phyloP scores from a whole-genome alignment of 2,888 invertebrate genomes.

The Allophyes oxyacanthae region DNA sequence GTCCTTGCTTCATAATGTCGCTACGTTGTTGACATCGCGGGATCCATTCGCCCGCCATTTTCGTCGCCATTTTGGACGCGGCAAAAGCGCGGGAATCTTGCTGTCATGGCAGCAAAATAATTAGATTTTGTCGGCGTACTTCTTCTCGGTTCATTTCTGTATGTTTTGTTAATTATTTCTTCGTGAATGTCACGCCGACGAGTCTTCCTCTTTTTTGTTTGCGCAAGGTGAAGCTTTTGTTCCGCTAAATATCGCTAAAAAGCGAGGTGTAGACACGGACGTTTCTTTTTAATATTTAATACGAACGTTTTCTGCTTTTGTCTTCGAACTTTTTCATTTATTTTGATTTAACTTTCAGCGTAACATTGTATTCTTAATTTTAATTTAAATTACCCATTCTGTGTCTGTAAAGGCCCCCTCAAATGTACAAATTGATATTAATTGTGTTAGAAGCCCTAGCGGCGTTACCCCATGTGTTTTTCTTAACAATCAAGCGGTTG shows the following conservation, averaged over 20 bases:
- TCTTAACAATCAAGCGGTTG: constrained; percentile 83
- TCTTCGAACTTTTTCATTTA: constrained; percentile 33
- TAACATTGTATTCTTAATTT: constrained; percentile 43
- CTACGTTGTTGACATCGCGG: constrained; percentile 76
- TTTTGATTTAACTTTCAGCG: constrained; percentile 55
- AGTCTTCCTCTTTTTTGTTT: constrained; percentile 60
- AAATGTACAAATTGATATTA: constrained; percentile 85
- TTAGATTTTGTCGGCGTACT: constrained; percentile 82
- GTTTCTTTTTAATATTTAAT: constrained; percentile 69
- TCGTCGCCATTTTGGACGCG: constrained; percentile 74
- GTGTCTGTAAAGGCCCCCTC: constrained; percentile 62
- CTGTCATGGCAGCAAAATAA: constrained; percentile 86
- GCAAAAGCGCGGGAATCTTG: constrained; percentile 81
- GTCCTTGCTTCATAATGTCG: constrained; percentile 82
- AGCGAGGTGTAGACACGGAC: constrained; percentile 61
- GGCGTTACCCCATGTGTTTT: constrained; percentile 84
- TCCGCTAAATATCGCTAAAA: constrained; percentile 66
- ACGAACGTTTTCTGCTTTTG: constrained; percentile 50
- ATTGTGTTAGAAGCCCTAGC: constrained; percentile 83
- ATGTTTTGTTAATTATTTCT: constrained; percentile 87
- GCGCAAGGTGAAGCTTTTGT: constrained; percentile 62
- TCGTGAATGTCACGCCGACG: constrained; percentile 68
- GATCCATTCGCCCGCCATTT: constrained; percentile 72
- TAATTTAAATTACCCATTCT: constrained; percentile 55
- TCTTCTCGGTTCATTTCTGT: constrained; percentile 84